Evolutionary conservation across 2,113 vertebrate species (phyloP), one percentile per base, ranked within the genome.

Genomic region (Marmota monax): DNA sequence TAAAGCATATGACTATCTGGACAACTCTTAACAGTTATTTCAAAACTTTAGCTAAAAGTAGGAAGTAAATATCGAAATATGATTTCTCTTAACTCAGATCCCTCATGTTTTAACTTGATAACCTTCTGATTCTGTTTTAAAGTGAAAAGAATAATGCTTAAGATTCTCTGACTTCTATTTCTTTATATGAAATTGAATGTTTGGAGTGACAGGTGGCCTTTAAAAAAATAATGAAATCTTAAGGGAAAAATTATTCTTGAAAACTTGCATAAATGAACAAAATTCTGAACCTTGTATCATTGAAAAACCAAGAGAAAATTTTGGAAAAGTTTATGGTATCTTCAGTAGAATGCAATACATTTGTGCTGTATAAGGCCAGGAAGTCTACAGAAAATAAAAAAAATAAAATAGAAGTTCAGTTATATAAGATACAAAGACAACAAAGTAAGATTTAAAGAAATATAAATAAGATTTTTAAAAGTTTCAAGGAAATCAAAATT

Each of bases 381-480:
- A 53, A 87, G 23, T 45, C 17, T 61, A 51, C 42, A 56, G 29
- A 42, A 93, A 67, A 74, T 34, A 3, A 58, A 53, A 67, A 22
- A 12, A 77, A 72, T 51, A 77, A 83, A 79, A 79, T 34, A 18
- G 13, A 90, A 90, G 34, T 27, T 90, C 25, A 87, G 70, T 78
- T 78, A 83, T 70, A 94, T 37, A 2, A 90, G 45, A 58, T 9
- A 78, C 61, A 87, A 83, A 61, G 34, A 73, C 53, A 80, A 70
- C 7, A 80, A 86, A 90, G 37, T 45, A 86, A 89, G 61, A 92
- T 42, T 56, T 77, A 97, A 97, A 83, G 32, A 45, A 14, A 90
- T 34, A 70, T 45, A 95, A 92, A 77, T 32, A 87, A 45, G 69
- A 88, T 32, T 34, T 76, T 90, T 58, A 83, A 32, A 84, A 65